Evolutionary conservation across 2,113 vertebrate species (phyloP).

Genomic region (Osmerus eperlanus): DNA sequence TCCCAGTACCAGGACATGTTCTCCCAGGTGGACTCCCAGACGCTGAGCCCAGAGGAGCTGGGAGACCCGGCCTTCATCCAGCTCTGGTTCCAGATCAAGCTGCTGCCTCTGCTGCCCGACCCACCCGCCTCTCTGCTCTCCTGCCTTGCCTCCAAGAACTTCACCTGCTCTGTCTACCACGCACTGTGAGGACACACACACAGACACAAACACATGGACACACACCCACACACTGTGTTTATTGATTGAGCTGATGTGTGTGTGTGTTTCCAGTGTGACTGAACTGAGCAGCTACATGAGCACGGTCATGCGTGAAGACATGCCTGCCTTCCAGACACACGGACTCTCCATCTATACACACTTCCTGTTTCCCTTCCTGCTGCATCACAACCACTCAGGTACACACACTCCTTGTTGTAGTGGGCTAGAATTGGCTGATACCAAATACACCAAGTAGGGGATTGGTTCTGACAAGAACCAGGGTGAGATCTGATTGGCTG

Average conservation of each 20-base stretch:
- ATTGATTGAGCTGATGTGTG: not conserved
- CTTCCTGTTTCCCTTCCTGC: slow-evolving; percentile 63
- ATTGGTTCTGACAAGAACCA: not conserved
- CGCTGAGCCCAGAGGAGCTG: slow-evolving; percentile 53
- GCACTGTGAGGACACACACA: slow-evolving; percentile 60
- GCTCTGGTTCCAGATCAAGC: slow-evolving; percentile 70
- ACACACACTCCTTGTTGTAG: slow-evolving; percentile 2
- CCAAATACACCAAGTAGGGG: not conserved
- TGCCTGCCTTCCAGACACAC: not conserved
- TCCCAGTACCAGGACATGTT: slow-evolving; percentile 56
- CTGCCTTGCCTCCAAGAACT: slow-evolving; percentile 72
- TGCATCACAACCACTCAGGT: slow-evolving; percentile 54
- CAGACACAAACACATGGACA: not conserved
- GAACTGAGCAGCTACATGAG: slow-evolving; percentile 47
- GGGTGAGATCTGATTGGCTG: not conserved
- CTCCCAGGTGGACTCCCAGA: slow-evolving; percentile 20
- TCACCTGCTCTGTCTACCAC: slow-evolving; percentile 70
- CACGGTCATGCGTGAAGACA: slow-evolving; percentile 22
- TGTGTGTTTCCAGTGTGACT: no score
- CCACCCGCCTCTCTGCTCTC: slow-evolving; percentile 51
- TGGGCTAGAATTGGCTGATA: not conserved
- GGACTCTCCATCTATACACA: slow-evolving; percentile 45
- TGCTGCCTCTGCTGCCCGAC: slow-evolving; percentile 59
- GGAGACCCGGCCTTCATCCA: slow-evolving; percentile 56
- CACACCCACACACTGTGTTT: not conserved